phyloP scores from a whole-genome alignment of 2,113 vertebrate species.

The Rissa tridactyla region DNA sequence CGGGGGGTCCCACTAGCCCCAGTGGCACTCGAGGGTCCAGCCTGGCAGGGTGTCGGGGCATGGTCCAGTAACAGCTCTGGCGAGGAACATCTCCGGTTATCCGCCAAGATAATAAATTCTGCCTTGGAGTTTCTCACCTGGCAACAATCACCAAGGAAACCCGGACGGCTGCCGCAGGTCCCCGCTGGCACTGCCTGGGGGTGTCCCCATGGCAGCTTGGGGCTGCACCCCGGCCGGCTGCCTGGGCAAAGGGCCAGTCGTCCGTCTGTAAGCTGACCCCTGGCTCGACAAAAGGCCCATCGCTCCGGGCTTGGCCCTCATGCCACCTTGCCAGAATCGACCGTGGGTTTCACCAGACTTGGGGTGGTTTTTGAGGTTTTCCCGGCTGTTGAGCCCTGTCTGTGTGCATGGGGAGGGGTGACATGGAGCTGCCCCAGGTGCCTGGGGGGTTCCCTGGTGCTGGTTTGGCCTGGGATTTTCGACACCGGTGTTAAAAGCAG shows the following conservation, averaged over 20 bases:
- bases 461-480: rapidly evolving
- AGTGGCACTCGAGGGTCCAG: neutral
- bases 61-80: neutral
- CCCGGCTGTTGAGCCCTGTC: neutral
- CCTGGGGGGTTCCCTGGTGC: rapidly evolving
- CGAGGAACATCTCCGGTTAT: neutral
- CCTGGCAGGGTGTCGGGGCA: rapidly evolving
- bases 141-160: constrained; percentile 69
- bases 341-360: neutral
- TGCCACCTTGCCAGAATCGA: rapidly evolving
- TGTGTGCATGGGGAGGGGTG: rapidly evolving
- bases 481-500: neutral
- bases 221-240: rapidly evolving
- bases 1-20: neutral
- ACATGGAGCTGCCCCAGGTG: neutral
- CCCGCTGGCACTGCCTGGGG: neutral
- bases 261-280: neutral
- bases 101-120: constrained; percentile 15
- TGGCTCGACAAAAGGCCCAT: neutral
- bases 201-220: rapidly evolving
- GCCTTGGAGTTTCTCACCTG: constrained; percentile 47
- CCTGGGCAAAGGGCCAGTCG: neutral
- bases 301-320: rapidly evolving
- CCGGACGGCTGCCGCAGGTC: neutral
- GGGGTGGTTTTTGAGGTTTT: neutral